Evolutionary conservation across 2,113 vertebrate genomes (phyloP).

Genomic region (Dipodomys merriami): DNA sequence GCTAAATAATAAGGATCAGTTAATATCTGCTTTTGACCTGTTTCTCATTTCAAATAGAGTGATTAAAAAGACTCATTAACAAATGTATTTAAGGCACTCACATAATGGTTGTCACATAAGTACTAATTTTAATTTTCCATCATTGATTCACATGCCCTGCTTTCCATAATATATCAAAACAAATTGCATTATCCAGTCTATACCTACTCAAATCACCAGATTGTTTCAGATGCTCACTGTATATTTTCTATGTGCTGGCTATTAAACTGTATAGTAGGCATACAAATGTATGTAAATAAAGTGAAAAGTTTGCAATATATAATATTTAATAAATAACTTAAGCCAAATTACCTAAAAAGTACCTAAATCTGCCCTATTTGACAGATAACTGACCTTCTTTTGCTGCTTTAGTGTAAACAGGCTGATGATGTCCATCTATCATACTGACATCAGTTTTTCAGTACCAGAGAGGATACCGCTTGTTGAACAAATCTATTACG

Average conservation of each 20-base stretch:
- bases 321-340: neutral
- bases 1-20: neutral
- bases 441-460: neutral
- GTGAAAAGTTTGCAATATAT: neutral
- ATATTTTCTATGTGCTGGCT: neutral
- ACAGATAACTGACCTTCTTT: neutral
- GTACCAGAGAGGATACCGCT: neutral
- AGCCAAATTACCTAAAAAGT: neutral
- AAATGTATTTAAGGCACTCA: neutral
- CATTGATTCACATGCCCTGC: neutral
- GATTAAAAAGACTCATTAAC: conserved; percentile 19
- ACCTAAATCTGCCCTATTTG: neutral
- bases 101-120: neutral
- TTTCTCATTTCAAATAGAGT: neutral
- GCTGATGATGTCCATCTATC: neutral
- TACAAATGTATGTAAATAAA: neutral
- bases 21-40: neutral
- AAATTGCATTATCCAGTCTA: conserved; percentile 8
- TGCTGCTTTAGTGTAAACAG: neutral
- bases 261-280: neutral
- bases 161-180: neutral
- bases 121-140: neutral
- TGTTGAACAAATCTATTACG: neutral
- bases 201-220: neutral
- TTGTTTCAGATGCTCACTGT: neutral